These are phyloP conservation scores for Stegophylla sp. DNA, from an alignment of 2,888 invertebrate genomes.

Conservation along the genomic window DNA sequence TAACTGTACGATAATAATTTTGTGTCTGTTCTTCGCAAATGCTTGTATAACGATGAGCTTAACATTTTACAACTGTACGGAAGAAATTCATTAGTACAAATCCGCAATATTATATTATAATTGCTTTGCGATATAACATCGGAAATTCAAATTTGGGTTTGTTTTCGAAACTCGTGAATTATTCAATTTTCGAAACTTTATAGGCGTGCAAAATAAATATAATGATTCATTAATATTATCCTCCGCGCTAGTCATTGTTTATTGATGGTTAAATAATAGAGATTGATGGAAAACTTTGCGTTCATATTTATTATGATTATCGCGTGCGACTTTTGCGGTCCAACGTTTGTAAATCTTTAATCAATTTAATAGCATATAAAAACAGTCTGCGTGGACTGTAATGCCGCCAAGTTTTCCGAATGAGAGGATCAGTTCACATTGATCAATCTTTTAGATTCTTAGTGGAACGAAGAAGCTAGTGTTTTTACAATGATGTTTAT, in stretches of 20 bases:
- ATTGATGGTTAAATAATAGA: slow-evolving; percentile 31
- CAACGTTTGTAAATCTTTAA: not conserved
- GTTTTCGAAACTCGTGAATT: slow-evolving; percentile 30
- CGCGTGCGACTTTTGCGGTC: not conserved
- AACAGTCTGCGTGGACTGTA: no score
- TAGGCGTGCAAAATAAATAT: slow-evolving; percentile 22
- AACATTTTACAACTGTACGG: not conserved
- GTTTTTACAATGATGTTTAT: no score
- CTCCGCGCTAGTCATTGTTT: not conserved
- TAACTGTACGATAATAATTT: no score
- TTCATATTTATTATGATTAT: not conserved
- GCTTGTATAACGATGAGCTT: not conserved
- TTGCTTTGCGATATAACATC: slow-evolving; percentile 8
- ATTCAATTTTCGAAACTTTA: slow-evolving; percentile 38
- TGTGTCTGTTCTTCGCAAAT: not conserved
- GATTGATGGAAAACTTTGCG: not conserved
- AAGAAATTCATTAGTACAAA: slow-evolving; percentile 12
- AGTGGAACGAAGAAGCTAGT: no score
- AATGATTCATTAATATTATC: slow-evolving; percentile 37
- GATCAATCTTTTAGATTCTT: no score
- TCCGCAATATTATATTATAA: slow-evolving; percentile 11
- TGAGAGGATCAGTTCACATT: no score
- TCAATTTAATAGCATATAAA: not conserved
- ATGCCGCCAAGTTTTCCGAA: no score
- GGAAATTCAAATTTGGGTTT: slow-evolving; percentile 38